Evolutionary conservation across 2,797 vertebrate species (phyloP), one percentile per base, ranked within the genome.

Genomic region (Tinamus major): DNA sequence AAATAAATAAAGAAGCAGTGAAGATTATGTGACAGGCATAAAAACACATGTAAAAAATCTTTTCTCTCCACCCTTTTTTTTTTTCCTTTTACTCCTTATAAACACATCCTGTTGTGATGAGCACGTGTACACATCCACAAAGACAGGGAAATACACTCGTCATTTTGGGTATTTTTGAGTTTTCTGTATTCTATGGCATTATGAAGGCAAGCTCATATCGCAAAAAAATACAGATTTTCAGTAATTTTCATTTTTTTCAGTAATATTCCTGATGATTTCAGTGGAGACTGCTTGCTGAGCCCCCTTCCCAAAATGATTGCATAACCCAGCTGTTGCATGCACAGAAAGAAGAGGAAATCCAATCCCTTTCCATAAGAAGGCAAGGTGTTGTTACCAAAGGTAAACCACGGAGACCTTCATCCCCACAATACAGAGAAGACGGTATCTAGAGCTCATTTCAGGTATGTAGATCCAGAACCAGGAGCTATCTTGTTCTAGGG

Each of bases 281-380:
- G 16, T 7, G 2, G 68, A 76, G 20, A 8, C 37, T 79, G 65
- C 46, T 44, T 51, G 59, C 69, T 7, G 21, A 81, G 84, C 62
- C 92, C 90, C 24, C 65, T 79, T 75, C 75, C 42, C 2, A 1
- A 61, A 90, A 63, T 3, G 21, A 48, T 46, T 77, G 65, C 81
- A 72, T 27, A 33, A 41, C 14, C 21, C 85, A 87, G 88, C 78
- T 89, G 87, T 70, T 93, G 80, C 79, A 76, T 13, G 56, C 27
- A 14, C 6, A 21, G 65, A 8, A 14, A 21, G 65, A 8, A 14
- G 74, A 35, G 62, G 67, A 69, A 93, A 49, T 13, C 13, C 58
- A 61, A 0, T 31, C 27, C 29, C 55, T 1, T 59, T 70, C 49
- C 70, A 15, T n/a, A 35, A 48, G 75, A 55, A 70, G 46, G 33